A percentile compares a stretch with the other conserved stretches of the same genome.
Conservation (phyloP, 2,113 vertebrate species). For the Nerophis ophidion region DNA sequence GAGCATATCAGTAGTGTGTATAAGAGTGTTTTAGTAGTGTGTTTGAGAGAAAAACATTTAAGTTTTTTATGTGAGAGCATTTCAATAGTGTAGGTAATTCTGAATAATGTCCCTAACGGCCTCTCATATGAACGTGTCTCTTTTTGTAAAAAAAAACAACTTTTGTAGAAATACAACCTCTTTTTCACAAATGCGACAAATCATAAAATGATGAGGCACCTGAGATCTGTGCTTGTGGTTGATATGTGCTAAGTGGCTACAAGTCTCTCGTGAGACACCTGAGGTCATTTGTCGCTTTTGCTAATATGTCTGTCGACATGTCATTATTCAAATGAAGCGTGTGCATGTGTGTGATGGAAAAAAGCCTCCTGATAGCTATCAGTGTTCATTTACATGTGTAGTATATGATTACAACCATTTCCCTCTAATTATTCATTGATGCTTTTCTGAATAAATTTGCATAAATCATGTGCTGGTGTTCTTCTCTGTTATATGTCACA, state of each 20-base stretch:
- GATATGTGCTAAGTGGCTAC: slow-evolving; percentile 27
- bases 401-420: slow-evolving; percentile 22
- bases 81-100: too few species aligned
- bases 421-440: slow-evolving; percentile 22
- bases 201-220: slow-evolving; percentile 45
- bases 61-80: too few species aligned
- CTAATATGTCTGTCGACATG: slow-evolving; percentile 50
- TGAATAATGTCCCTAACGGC: too few species aligned
- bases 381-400: slow-evolving; percentile 22
- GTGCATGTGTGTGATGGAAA: slow-evolving; percentile 12
- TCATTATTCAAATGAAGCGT: slow-evolving; percentile 55
- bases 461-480: not conserved
- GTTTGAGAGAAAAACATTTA: too few species aligned
- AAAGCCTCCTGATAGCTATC: slow-evolving; percentile 22
- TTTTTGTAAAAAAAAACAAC: too few species aligned
- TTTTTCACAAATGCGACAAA: slow-evolving; percentile 31
- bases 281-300: slow-evolving; percentile 31
- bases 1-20: too few species aligned
- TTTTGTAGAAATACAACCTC: slow-evolving; percentile 5
- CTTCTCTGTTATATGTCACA: not conserved
- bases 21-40: too few species aligned
- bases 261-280: slow-evolving; percentile 43
- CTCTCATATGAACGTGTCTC: too few species aligned
- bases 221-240: slow-evolving; percentile 1
- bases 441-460: slow-evolving; percentile 19